phyloP scores from a whole-genome alignment of 2,113 vertebrate species.

The Ophiodon elongatus region DNA sequence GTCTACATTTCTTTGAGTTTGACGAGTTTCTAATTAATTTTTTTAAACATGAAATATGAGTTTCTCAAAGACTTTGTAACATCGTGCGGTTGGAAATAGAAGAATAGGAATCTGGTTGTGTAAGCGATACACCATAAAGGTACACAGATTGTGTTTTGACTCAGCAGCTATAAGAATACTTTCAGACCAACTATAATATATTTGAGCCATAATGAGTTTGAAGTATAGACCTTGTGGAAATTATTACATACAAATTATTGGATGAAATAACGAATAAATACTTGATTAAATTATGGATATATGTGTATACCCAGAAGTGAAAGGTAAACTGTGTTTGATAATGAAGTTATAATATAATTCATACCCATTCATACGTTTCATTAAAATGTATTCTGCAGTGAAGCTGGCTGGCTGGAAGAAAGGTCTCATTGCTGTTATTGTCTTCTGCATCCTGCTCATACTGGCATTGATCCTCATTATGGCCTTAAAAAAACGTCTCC shows the following conservation, averaged over 20 bases:
- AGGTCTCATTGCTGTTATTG: conserved; percentile 58
- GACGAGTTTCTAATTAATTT: not conserved
- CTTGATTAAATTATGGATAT: not conserved
- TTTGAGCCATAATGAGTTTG: not conserved
- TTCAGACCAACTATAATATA: not conserved
- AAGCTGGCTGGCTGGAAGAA: conserved; percentile 83
- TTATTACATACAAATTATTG: not conserved
- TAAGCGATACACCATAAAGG: not conserved
- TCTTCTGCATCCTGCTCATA: conserved; percentile 70
- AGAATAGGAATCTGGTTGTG: not conserved
- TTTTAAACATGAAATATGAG: not conserved
- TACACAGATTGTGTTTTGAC: not conserved
- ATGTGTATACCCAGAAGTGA: not conserved
- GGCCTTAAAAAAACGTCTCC: conserved; percentile 62
- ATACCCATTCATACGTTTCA: not conserved
- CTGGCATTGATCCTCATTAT: conserved; percentile 64
- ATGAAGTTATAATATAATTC: not conserved
- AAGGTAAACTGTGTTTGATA: not conserved
- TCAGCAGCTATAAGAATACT: not conserved
- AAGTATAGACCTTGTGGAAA: not conserved
- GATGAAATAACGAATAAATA: not conserved
- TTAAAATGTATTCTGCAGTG: conserved; percentile 70
- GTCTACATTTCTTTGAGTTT: not conserved
- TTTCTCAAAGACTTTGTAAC: not conserved
- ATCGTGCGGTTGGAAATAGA: not conserved